Conservation (phyloP, 2,888 invertebrate genomes). For the Plebejus argus region DNA sequence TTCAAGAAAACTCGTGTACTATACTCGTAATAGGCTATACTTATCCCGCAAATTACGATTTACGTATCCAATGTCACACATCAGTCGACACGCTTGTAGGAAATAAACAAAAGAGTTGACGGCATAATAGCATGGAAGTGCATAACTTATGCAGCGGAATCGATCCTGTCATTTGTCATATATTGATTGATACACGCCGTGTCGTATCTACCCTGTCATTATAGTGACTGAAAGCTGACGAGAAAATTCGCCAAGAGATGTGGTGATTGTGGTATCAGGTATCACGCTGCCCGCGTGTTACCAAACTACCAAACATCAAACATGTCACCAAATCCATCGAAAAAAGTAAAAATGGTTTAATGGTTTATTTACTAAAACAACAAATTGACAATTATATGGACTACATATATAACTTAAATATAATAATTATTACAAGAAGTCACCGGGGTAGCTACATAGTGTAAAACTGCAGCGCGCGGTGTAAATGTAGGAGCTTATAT, state of each 20-base stretch:
- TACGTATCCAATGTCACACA: background rate
- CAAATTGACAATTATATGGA: no score
- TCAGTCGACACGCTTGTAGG: background rate
- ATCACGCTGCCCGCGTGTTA: no score
- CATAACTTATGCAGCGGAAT: slow-evolving; percentile 18
- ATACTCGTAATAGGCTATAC: background rate
- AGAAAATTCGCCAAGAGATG: background rate
- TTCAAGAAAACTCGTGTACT: background rate
- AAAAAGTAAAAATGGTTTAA: no score
- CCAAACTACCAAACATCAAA: no score
- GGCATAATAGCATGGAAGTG: slow-evolving; percentile 9
- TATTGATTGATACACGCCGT: background rate
- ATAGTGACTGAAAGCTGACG: background rate
- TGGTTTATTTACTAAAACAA: no score
- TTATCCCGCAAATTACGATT: background rate
- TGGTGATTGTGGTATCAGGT: no score
- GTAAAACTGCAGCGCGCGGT: no score
- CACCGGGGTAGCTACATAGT: no score
- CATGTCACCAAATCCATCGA: no score
- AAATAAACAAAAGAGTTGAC: background rate
- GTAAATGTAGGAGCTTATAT: no score
- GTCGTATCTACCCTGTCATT: background rate
- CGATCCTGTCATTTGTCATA: background rate
- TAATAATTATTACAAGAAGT: no score
- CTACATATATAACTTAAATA: no score